Evolutionary conservation across 2,888 invertebrate genomes (phyloP).

Genomic region (Prosapia bicincta): DNA sequence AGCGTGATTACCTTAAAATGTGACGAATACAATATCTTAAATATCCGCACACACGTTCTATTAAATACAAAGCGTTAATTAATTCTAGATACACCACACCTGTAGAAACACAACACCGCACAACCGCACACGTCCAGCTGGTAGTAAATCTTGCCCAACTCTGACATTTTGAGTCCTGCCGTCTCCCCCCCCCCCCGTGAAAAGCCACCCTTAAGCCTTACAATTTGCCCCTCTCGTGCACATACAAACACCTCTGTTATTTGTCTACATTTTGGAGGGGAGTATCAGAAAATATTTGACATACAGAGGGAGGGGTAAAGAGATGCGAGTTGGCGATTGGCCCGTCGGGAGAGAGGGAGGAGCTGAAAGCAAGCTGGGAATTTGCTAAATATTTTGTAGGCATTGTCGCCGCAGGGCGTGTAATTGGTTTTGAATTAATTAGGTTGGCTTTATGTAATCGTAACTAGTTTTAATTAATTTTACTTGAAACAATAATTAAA

Average conservation of each 20-base stretch:
- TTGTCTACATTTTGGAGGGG: not conserved
- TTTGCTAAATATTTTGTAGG: not conserved
- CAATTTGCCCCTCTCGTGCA: not conserved
- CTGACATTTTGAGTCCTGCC: not conserved
- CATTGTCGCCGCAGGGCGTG: not conserved
- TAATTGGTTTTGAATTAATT: not conserved
- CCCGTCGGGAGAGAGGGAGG: not conserved
- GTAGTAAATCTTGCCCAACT: not conserved
- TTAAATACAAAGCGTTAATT: too few relatives aligned
- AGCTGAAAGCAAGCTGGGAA: not conserved
- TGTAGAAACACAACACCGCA: not conserved
- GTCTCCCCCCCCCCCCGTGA: not conserved
- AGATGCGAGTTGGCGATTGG: not conserved
- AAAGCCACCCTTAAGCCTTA: not conserved
- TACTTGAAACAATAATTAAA: too few relatives aligned
- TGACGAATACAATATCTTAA: too few relatives aligned
- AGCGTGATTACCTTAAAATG: too few relatives aligned
- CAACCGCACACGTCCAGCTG: not conserved
- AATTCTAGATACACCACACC: too few relatives aligned
- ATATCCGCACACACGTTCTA: too few relatives aligned
- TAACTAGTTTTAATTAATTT: not conserved
- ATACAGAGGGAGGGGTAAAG: not conserved
- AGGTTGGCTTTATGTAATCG: not conserved
- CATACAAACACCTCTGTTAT: not conserved
- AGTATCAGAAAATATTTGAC: not conserved